Percentiles rank a stretch among this genome's conserved stretches.
Conservation (phyloP, 2,888 invertebrate species). For the Griposia aprilina region DNA sequence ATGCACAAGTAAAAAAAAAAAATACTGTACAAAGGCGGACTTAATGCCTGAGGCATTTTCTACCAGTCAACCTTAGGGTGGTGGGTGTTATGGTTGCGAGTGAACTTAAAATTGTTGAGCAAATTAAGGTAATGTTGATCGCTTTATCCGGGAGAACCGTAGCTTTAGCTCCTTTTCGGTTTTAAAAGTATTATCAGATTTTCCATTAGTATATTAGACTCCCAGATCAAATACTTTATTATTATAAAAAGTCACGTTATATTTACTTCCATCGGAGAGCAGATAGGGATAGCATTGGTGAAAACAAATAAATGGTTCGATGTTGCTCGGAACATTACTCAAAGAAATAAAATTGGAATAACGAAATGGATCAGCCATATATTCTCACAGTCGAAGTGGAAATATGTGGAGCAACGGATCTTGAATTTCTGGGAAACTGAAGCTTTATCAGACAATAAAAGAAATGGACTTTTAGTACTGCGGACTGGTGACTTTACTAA, state of each 20-base stretch:
- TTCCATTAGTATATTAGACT: neutral
- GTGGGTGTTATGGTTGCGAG: neutral
- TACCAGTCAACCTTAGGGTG: too few species aligned
- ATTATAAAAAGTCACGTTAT: neutral
- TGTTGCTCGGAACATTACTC: neutral
- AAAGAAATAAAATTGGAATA: conserved; percentile 18
- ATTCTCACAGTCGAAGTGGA: neutral
- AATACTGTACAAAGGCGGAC: too few species aligned
- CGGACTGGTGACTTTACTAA: neutral
- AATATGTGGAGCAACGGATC: neutral
- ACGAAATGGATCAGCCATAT: conserved; percentile 1
- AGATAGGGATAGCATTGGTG: neutral
- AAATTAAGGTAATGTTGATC: conserved; percentile 22
- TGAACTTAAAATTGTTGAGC: neutral
- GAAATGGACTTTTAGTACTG: neutral
- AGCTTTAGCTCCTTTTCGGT: neutral
- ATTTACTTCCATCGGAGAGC: neutral
- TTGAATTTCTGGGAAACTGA: neutral
- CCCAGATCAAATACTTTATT: neutral
- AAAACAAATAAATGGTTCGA: conserved; percentile 7
- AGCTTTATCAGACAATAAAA: neutral
- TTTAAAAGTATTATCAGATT: neutral
- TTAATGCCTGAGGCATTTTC: too few species aligned
- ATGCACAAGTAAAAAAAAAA: too few species aligned
- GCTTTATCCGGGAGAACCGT: conserved; percentile 1